These are phyloP conservation scores for Xylota sylvarum DNA, from an alignment of 2,888 invertebrate genomes.

Conservation along the genomic window DNA sequence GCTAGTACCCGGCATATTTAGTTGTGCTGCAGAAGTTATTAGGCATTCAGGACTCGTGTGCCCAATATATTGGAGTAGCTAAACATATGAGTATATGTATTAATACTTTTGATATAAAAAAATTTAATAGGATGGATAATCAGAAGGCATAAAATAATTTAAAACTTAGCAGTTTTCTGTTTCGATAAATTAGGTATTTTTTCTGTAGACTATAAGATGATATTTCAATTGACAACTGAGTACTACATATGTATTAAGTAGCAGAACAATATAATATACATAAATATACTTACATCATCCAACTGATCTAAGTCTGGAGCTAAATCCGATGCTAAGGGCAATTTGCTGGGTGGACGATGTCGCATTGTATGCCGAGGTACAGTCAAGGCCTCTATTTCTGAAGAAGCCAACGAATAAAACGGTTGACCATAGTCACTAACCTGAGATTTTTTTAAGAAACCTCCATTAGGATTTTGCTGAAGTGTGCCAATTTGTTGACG, in stretches of 20 bases:
- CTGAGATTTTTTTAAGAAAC: slow-evolving; percentile 70
- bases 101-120: no score
- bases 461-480: slow-evolving; percentile 50
- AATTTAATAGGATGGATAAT: no score
- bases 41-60: slow-evolving; percentile 96
- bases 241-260: no score
- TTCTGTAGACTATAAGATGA: background rate
- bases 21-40: slow-evolving; percentile 87
- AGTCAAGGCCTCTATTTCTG: slow-evolving; percentile 24
- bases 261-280: no score
- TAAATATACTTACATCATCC: slow-evolving; percentile 90
- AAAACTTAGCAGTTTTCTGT: no score
- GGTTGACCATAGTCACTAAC: slow-evolving; percentile 77
- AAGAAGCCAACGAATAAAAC: slow-evolving; percentile 81
- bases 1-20: slow-evolving; percentile 92
- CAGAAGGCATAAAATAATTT: no score
- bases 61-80: slow-evolving; percentile 96
- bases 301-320: slow-evolving; percentile 96
- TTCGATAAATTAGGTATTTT: no score
- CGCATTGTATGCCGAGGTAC: slow-evolving; percentile 89
- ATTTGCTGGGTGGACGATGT: slow-evolving; percentile 90
- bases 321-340: slow-evolving; percentile 93
- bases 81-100: slow-evolving; percentile 1
- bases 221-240: no score
- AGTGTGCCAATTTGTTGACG: slow-evolving; percentile 59